phyloP scores from a whole-genome alignment of 1,140 invertebrate species.

The Hylyphantes graminicola region DNA sequence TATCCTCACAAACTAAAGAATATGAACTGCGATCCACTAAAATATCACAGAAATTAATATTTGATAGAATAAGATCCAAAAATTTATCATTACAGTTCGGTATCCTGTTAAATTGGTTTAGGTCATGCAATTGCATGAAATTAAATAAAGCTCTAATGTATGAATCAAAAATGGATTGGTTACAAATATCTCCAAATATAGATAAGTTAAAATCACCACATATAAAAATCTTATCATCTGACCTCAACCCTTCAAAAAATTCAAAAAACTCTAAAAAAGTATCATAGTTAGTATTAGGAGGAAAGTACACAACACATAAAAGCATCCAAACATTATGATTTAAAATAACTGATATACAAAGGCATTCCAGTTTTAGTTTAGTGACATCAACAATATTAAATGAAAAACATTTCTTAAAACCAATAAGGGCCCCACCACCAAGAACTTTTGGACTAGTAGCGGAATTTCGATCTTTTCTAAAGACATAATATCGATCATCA shows the following conservation, averaged over 20 bases:
- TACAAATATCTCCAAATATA: background rate
- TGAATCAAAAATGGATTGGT: background rate
- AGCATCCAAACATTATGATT: background rate
- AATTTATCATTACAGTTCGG: no score
- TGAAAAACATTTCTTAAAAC: background rate
- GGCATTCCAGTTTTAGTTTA: background rate
- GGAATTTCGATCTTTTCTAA: background rate
- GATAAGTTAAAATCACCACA: no score
- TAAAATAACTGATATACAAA: background rate
- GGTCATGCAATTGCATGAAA: no score
- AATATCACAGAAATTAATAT: slow-evolving; percentile 3
- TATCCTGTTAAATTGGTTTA: background rate
- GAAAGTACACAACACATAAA: slow-evolving; percentile 3
- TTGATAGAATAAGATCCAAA: background rate
- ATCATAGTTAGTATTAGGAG: background rate
- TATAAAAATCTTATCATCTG: background rate
- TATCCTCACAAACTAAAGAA: background rate
- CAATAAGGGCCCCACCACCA: no score
- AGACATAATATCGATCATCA: background rate
- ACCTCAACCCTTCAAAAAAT: slow-evolving; percentile 6
- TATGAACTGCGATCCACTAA: background rate
- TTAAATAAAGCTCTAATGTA: no score
- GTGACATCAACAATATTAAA: slow-evolving; percentile 3
- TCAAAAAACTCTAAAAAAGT: slow-evolving; percentile 7
- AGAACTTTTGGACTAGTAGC: background rate